Conservation (phyloP, 2,888 invertebrate genomes). For the Microctonus aethiopoides region DNA sequence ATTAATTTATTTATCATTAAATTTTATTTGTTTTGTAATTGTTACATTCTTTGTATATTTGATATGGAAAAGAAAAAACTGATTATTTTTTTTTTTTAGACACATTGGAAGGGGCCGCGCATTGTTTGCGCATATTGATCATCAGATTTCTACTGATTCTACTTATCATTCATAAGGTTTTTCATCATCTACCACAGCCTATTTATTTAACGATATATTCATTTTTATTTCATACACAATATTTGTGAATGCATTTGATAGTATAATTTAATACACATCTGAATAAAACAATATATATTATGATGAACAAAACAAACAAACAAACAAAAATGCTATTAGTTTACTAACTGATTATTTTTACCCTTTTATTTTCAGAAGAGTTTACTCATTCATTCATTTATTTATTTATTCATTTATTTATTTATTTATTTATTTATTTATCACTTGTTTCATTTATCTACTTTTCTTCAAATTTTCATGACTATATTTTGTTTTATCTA, state of each 20-base stretch:
- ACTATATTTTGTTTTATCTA: background rate
- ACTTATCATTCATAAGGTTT: background rate
- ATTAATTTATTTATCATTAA: background rate
- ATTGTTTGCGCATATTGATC: background rate
- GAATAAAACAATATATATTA: background rate
- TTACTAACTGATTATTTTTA: background rate
- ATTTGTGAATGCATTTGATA: background rate
- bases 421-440: background rate
- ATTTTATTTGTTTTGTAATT: background rate
- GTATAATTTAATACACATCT: slow-evolving; percentile 39
- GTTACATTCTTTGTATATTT: background rate
- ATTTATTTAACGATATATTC: slow-evolving; percentile 59
- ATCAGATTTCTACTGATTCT: background rate
- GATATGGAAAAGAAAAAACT: background rate
- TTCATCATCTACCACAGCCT: slow-evolving; percentile 61
- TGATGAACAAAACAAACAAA: background rate
- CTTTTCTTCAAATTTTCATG: background rate
- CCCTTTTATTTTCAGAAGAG: background rate
- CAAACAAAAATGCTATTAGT: background rate
- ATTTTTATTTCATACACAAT: slow-evolving; percentile 41
- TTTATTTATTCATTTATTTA: too few relatives aligned
- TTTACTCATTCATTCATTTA: too few relatives aligned
- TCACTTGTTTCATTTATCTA: background rate
- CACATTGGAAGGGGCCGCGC: background rate
- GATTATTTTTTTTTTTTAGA: background rate